These are phyloP conservation scores for Mus caroli DNA, from an alignment of 2,797 vertebrate genomes.

Conservation along the genomic window DNA sequence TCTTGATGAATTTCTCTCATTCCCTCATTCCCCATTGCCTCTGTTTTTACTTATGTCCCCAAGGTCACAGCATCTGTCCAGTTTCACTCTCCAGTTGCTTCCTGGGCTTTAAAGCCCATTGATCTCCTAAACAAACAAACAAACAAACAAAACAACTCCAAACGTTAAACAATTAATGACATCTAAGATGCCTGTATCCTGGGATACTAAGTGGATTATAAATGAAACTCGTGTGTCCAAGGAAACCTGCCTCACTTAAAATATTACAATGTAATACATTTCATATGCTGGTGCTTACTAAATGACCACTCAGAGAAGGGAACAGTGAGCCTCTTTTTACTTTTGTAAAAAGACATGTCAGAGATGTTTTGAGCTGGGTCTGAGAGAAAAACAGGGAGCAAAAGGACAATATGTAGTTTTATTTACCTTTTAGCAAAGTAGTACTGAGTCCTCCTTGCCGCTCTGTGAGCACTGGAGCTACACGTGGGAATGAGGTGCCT, in stretches of 20 bases:
- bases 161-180: slow-evolving; percentile 44
- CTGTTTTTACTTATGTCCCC: slow-evolving; percentile 1
- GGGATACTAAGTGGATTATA: slow-evolving; percentile 24
- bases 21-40: background rate
- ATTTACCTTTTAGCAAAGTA: slow-evolving; percentile 14
- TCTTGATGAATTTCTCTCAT: slow-evolving; percentile 12
- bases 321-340: slow-evolving; percentile 8
- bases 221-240: slow-evolving; percentile 7
- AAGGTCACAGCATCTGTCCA: slow-evolving; percentile 3
- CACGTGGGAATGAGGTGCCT: background rate
- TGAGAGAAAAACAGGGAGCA: slow-evolving; percentile 26
- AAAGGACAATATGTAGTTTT: background rate
- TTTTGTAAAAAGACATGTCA: background rate
- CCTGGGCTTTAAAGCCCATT: slow-evolving; percentile 34
- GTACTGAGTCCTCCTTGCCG: background rate
- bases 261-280: background rate
- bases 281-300: slow-evolving; percentile 10
- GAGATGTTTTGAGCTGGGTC: slow-evolving; percentile 45
- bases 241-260: slow-evolving; percentile 55
- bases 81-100: background rate
- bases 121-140: background rate
- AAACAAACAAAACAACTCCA: background rate
- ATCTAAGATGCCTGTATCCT: slow-evolving; percentile 6
- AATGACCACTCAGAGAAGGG: background rate
- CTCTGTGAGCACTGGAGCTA: background rate